Base-by-base conservation (phyloP, 2,113 vertebrate species). In the Platysteira castanea region DNA sequence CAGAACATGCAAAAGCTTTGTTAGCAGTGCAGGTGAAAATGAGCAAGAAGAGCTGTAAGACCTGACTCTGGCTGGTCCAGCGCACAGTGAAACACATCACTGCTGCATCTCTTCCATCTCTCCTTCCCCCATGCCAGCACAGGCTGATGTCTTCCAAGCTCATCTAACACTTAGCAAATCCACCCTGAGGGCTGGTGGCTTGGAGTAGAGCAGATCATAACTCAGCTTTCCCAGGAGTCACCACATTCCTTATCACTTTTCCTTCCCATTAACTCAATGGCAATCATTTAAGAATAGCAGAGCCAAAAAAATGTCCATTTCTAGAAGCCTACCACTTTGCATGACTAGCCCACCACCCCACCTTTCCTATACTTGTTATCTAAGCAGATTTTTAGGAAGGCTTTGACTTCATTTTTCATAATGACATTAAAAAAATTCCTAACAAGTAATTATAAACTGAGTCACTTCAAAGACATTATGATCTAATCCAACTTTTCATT, bases 1-100 rank as follows among this genome's bases (percentile, higher is more conserved):
- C 31, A 57, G 59, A 87, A 37, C 1, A 1, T 10, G n/a, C n/a
- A 68, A 54, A 84, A 85, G 7, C 39, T 83, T 52, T 0, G 0
- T 60, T 14, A 80, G 52, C 33, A 78, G 59, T 14, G 37, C 53
- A 71, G 85, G 42, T 77, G 39, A 67, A 75, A 84, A 78, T 2
- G 49, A 65, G 47, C 64, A 44, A 42, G 46, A 75, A 27, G 57
- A 41, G 31, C 27, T 41, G 21, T 15, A 37, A 42, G 18, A 12
- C 19, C 42, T 85, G 75, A 13, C 44, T 24, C 11, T 1, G 7
- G 47, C 27, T 63, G 78, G 26, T 24, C 33, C 65, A 71, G 35
- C 26, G 49, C 27, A 11, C 60, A 53, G 20, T 13, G 18, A 78
- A 82, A 82, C 2, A 5, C 6, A 11, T 2, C 27, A 35, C 6